Evolutionary conservation across 2,888 invertebrate genomes (phyloP).

Genomic region (Meta bourneti): DNA sequence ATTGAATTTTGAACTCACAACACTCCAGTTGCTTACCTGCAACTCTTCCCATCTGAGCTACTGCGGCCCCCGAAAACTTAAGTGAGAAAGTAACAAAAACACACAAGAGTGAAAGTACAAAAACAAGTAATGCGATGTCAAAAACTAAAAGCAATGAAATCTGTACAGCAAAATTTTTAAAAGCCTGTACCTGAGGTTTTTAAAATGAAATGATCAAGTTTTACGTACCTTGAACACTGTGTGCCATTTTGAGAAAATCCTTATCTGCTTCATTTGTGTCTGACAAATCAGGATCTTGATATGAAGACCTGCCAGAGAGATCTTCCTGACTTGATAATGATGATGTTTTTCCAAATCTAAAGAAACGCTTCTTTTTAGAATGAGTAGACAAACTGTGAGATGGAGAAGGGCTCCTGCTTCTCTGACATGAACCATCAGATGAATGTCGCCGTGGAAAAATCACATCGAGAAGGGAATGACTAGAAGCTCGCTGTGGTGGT

Average conservation of each 20-base stretch:
- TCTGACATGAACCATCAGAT: conserved; percentile 57
- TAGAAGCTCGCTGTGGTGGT: conserved; percentile 58
- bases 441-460: conserved; percentile 64
- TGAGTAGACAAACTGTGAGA: conserved; percentile 16
- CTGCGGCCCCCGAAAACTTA: too few relatives aligned
- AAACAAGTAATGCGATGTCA: too few relatives aligned
- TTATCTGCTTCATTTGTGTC: conserved; percentile 60
- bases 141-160: too few relatives aligned
- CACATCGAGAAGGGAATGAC: conserved; percentile 66
- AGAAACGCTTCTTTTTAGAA: conserved; percentile 26
- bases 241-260: conserved; percentile 50
- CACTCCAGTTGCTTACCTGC: too few relatives aligned
- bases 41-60: too few relatives aligned
- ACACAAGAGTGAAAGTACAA: too few relatives aligned
- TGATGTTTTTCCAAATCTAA: conserved; percentile 43
- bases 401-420: conserved; percentile 69
- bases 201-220: too few relatives aligned
- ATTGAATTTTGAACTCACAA: too few relatives aligned
- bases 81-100: too few relatives aligned
- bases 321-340: conserved; percentile 74
- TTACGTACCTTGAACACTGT: conserved; percentile 46
- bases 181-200: too few relatives aligned
- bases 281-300: conserved; percentile 31
- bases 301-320: conserved; percentile 7
- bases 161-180: too few relatives aligned